Evolutionary conservation across 2,113 vertebrate genomes (phyloP).

Genomic region (Todiramphus saurophagus): DNA sequence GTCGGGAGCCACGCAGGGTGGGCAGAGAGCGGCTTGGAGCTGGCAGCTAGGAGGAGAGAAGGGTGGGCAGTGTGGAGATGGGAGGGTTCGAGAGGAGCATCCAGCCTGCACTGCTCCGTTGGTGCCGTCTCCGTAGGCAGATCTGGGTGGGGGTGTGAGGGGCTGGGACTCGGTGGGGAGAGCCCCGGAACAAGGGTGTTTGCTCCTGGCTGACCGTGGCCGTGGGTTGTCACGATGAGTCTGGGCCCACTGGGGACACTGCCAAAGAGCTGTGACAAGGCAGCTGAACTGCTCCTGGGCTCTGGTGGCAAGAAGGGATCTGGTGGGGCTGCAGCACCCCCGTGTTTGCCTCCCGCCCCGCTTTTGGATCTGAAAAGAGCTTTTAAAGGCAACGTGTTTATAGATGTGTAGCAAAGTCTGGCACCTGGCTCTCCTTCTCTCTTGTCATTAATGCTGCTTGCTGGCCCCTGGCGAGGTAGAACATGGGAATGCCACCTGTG

Average conservation of each 20-base stretch:
- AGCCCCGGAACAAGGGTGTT: neutral
- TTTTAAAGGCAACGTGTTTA: neutral
- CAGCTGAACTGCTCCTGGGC: rapidly evolving
- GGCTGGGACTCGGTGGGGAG: neutral
- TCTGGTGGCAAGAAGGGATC: neutral
- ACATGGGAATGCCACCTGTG: neutral
- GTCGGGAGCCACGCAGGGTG: rapidly evolving
- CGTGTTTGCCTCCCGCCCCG: neutral
- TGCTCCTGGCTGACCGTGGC: neutral
- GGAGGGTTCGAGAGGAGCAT: neutral
- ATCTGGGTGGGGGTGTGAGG: neutral
- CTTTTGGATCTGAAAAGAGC: neutral
- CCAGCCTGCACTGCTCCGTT: rapidly evolving
- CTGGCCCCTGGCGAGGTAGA: neutral
- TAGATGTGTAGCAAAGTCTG: neutral
- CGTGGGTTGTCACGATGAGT: rapidly evolving
- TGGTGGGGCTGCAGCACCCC: neutral
- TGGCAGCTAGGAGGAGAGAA: neutral
- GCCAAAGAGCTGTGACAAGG: neutral
- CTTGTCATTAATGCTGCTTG: rapidly evolving
- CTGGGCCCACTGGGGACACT: neutral
- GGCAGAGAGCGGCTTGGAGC: neutral
- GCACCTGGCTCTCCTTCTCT: neutral
- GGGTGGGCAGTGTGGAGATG: neutral
- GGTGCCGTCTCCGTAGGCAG: neutral